Conservation (phyloP, 1,140 invertebrate genomes). For the Habropoda laboriosa region DNA sequence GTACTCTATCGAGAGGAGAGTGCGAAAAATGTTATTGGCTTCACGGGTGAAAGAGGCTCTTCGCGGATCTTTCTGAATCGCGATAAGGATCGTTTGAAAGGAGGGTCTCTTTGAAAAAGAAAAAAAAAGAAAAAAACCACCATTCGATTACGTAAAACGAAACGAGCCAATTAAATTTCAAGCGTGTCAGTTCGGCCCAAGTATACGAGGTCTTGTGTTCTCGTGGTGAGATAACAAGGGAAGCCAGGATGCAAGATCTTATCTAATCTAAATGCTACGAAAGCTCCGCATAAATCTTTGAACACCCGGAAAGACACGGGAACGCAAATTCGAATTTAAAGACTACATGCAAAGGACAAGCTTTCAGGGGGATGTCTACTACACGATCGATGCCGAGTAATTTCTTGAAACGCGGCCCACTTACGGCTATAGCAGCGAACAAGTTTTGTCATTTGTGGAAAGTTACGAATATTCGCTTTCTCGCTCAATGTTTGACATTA, state of each 20-base stretch:
- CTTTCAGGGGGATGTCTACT: background rate
- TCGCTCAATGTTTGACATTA: background rate
- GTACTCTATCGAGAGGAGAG: constrained; percentile 9
- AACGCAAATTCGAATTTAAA: background rate
- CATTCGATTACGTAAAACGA: background rate
- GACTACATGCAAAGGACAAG: background rate
- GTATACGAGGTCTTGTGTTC: no score
- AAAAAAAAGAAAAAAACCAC: no score
- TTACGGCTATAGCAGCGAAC: background rate
- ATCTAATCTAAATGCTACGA: no score
- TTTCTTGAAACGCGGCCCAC: background rate
- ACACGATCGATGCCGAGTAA: background rate
- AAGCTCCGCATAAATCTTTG: background rate
- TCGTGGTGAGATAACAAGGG: background rate
- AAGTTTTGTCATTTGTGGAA: background rate
- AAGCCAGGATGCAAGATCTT: background rate
- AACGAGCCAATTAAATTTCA: background rate
- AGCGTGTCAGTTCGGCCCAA: background rate
- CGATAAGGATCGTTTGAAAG: constrained; percentile 46
- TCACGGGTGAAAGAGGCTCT: constrained; percentile 20
- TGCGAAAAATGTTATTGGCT: constrained; percentile 36
- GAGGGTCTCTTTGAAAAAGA: constrained; percentile 42
- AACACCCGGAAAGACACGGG: background rate
- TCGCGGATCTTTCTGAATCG: constrained; percentile 21
- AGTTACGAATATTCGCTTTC: background rate